A percentile compares a stretch with the other conserved stretches of the same genome.
Conservation (phyloP, 2,113 vertebrate species). For the Calyptommatus sinebrachiatus region DNA sequence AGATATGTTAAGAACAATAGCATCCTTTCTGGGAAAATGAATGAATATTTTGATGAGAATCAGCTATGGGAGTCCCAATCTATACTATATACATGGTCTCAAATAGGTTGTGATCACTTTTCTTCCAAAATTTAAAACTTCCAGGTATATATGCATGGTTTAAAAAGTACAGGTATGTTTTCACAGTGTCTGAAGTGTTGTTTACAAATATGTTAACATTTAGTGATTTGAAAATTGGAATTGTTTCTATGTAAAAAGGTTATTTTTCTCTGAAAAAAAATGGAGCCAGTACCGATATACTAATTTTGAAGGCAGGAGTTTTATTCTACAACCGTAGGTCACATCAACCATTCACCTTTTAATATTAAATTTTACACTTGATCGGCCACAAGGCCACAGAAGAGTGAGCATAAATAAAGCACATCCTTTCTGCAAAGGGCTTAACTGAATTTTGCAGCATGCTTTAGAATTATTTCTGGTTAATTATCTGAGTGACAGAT, state of each 20-base stretch:
- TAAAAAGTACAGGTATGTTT: neutral
- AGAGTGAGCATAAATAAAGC: slow-evolving; percentile 66
- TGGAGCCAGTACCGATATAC: neutral
- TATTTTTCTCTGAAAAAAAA: neutral
- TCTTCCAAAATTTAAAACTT: neutral
- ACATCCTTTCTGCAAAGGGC: slow-evolving; percentile 59
- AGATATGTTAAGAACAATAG: no score
- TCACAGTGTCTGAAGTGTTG: neutral
- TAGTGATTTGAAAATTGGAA: neutral
- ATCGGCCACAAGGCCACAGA: slow-evolving; percentile 55
- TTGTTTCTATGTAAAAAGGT: neutral
- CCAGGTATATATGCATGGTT: neutral
- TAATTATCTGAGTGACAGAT: slow-evolving; percentile 72
- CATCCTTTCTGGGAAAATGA: neutral
- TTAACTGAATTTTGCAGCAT: slow-evolving; percentile 68
- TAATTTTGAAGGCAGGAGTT: neutral
- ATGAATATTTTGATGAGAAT: neutral
- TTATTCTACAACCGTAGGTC: neutral
- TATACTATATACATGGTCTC: neutral
- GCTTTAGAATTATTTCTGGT: slow-evolving; percentile 66
- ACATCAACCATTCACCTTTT: slow-evolving; percentile 50
- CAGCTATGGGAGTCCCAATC: neutral
- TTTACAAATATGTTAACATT: neutral
- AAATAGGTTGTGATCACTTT: neutral
- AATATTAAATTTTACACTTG: slow-evolving; percentile 44